Percentiles rank a stretch among this genome's conserved stretches.
Evolutionary conservation across 2,113 vertebrate genomes (phyloP).

Genomic region (Tonatia bakeri): DNA sequence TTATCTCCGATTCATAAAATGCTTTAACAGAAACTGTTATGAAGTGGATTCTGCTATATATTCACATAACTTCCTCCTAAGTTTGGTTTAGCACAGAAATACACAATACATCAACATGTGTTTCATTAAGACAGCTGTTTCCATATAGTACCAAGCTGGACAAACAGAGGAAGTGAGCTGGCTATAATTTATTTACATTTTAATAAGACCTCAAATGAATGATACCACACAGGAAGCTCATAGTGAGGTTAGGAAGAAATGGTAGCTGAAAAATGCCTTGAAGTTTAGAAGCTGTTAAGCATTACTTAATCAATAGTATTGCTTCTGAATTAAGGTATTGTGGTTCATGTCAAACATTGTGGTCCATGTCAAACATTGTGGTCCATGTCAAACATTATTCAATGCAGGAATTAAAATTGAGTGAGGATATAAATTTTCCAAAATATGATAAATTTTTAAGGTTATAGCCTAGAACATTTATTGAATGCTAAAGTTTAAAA

Average conservation of each 20-base stretch:
- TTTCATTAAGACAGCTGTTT: slow-evolving; percentile 73
- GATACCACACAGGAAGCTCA: slow-evolving; percentile 73
- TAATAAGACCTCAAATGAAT: slow-evolving; percentile 74
- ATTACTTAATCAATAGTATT: slow-evolving; percentile 75
- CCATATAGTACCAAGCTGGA: slow-evolving; percentile 66
- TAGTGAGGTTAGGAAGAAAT: slow-evolving; percentile 65
- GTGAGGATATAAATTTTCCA: slow-evolving; percentile 55
- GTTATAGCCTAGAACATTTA: slow-evolving; percentile 50
- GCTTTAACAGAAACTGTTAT: slow-evolving; percentile 73
- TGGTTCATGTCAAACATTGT: too few species aligned
- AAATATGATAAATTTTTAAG: slow-evolving; percentile 24
- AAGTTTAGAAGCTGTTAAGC: slow-evolving; percentile 66
- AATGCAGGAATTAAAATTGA: slow-evolving; percentile 53
- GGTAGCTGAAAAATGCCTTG: slow-evolving; percentile 69
- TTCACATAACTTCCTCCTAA: slow-evolving; percentile 73
- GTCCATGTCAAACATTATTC: slow-evolving; percentile 58
- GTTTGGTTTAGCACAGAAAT: slow-evolving; percentile 74
- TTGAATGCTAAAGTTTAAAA: slow-evolving; percentile 30
- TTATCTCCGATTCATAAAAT: slow-evolving; percentile 79
- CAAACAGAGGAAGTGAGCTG: slow-evolving; percentile 72
- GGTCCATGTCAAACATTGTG: slow-evolving; percentile 56
- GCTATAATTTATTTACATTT: slow-evolving; percentile 80
- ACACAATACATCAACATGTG: slow-evolving; percentile 70
- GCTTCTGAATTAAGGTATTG: slow-evolving; percentile 62
- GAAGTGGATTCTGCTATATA: slow-evolving; percentile 71